These are phyloP conservation scores for Misgurnus anguillicaudatus DNA, from an alignment of 2,113 vertebrate genomes.

Conservation along the genomic window DNA sequence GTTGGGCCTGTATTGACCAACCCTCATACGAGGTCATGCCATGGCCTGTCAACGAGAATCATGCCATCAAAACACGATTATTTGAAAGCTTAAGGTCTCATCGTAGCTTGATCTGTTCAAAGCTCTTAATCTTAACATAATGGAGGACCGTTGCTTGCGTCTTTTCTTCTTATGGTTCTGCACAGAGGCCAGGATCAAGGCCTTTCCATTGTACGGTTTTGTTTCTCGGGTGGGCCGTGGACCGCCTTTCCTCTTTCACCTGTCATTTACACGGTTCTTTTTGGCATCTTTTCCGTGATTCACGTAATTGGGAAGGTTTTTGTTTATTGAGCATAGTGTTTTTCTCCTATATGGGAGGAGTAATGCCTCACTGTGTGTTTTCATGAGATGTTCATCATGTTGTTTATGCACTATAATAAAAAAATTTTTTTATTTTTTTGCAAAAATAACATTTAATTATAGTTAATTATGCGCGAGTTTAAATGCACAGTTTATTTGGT, in stretches of 20 bases:
- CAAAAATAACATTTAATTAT: background rate
- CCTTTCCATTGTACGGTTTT: constrained; percentile 12
- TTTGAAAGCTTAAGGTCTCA: background rate
- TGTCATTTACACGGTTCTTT: background rate
- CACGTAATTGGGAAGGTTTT: constrained; percentile 30
- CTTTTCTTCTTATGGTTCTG: background rate
- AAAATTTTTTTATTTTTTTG: background rate
- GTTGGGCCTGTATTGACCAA: background rate
- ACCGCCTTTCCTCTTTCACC: constrained; percentile 12
- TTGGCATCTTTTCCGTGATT: constrained; percentile 10
- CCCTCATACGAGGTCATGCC: background rate
- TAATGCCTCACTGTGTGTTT: constrained; percentile 8
- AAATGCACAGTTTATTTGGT: too few species aligned
- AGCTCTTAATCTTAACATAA: background rate
- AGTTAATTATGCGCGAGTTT: too few species aligned
- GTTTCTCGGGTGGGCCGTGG: background rate
- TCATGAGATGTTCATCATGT: background rate
- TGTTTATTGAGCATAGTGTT: background rate
- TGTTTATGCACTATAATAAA: background rate
- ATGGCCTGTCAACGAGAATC: background rate
- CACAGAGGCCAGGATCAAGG: constrained; percentile 14
- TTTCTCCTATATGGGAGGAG: background rate
- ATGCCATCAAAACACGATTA: background rate
- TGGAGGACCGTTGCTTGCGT: background rate
- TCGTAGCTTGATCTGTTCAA: constrained; percentile 7